Percentiles rank a stretch among this genome's conserved stretches.
Evolutionary conservation across 2,113 vertebrate species (phyloP).

Genomic region (Glaucidium brasilianum): DNA sequence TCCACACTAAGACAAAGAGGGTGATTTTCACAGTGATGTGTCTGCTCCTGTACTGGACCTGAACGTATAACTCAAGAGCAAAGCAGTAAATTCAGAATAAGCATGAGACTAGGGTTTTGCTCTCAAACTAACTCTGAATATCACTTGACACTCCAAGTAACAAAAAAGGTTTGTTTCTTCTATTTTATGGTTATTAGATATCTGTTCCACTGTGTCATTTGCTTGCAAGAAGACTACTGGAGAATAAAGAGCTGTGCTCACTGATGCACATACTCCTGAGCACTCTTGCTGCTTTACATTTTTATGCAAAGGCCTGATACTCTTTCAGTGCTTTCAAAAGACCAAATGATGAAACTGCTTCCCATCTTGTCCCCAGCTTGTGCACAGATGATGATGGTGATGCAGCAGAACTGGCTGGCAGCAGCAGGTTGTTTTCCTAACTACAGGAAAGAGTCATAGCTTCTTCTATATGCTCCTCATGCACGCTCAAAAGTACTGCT

Average conservation of each 20-base stretch:
- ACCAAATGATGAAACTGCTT: background rate
- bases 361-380: background rate
- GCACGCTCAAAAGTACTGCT: fast-evolving
- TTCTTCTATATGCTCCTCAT: background rate
- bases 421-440: background rate
- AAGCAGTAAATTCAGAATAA: background rate
- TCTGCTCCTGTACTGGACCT: background rate
- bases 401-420: background rate
- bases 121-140: background rate
- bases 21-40: background rate
- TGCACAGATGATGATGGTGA: background rate
- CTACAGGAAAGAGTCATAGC: background rate
- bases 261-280: background rate
- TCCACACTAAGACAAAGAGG: background rate
- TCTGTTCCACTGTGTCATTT: background rate
- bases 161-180: background rate
- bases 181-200: background rate
- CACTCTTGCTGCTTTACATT: background rate
- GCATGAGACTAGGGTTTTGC: background rate
- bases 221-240: background rate
- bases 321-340: background rate
- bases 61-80: background rate
- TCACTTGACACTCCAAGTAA: background rate
- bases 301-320: background rate
- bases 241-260: background rate